phyloP scores from a whole-genome alignment of 2,113 vertebrate species.

The Spheniscus mendiculus region DNA sequence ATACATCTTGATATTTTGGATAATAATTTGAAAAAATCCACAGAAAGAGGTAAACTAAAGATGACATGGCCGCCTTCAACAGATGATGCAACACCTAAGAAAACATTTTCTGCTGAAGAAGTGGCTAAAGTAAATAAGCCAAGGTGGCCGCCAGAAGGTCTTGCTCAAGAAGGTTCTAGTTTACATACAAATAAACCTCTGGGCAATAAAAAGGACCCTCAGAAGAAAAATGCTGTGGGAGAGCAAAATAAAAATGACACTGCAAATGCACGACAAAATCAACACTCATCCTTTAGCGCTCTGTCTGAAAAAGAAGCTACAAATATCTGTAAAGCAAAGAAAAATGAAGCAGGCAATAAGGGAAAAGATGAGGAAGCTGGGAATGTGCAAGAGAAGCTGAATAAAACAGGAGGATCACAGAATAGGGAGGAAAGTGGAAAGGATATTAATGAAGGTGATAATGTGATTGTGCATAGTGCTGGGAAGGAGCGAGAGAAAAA shows the following conservation, averaged over 20 bases:
- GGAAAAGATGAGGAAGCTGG: constrained; percentile 34
- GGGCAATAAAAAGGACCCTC: constrained; percentile 27
- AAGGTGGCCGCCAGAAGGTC: constrained; percentile 87
- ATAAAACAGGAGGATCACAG: constrained; percentile 33
- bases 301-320: constrained; percentile 55
- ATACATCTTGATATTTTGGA: constrained; percentile 53
- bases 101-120: constrained; percentile 80
- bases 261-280: constrained; percentile 20
- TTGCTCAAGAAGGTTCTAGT: constrained; percentile 16
- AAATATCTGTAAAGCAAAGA: constrained; percentile 18
- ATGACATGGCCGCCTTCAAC: constrained; percentile 89
- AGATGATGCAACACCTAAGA: constrained; percentile 71
- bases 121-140: constrained; percentile 83
- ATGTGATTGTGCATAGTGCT: background rate
- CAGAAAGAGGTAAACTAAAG: constrained; percentile 83
- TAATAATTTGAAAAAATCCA: constrained; percentile 72
- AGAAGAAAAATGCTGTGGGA: constrained; percentile 20
- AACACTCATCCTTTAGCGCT: constrained; percentile 23
- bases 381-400: constrained; percentile 22
- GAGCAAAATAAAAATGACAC: constrained; percentile 26
- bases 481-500: constrained; percentile 55
- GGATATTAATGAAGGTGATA: constrained; percentile 40
- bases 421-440: constrained; percentile 37
- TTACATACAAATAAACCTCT: background rate
- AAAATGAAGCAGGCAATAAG: constrained; percentile 27